Percentiles rank a stretch among this genome's conserved stretches.
Conservation (phyloP, 2,888 invertebrate genomes). For the Sycophila texana region DNA sequence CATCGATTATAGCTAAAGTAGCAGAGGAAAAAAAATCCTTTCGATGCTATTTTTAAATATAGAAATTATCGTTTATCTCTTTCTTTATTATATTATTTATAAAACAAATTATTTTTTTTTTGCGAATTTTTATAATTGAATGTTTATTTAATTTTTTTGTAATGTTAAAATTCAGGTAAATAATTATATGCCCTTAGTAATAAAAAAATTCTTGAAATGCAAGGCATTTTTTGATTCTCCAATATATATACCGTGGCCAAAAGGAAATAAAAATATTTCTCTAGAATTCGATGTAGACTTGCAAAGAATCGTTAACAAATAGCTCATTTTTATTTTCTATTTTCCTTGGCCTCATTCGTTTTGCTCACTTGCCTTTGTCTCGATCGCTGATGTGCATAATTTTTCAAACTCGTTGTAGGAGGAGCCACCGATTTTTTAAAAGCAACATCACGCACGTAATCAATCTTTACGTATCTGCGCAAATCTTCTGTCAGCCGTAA, state of each 20-base stretch:
- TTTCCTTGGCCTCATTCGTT: conserved; percentile 38
- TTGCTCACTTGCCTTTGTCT: conserved; percentile 31
- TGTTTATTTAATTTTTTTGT: too few relatives aligned
- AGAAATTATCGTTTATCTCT: background rate
- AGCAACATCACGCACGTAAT: background rate
- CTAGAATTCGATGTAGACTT: too few relatives aligned
- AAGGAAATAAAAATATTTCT: too few relatives aligned
- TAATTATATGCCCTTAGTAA: too few relatives aligned
- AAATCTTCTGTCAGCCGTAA: conserved; percentile 31
- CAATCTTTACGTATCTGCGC: conserved; percentile 26
- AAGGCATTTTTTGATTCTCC: too few relatives aligned
- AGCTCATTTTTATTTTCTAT: conserved; percentile 7
- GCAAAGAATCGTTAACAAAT: too few relatives aligned
- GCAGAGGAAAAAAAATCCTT: too few relatives aligned
- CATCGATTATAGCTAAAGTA: conserved; percentile 10
- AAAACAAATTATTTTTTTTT: background rate
- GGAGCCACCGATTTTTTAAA: conserved; percentile 29
- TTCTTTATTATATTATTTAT: background rate
- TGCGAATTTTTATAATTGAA: too few relatives aligned
- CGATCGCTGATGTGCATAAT: conserved; percentile 28
- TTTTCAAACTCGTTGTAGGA: conserved; percentile 37
- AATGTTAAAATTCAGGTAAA: too few relatives aligned
- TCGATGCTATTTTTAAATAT: too few relatives aligned
- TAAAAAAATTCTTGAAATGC: too few relatives aligned
- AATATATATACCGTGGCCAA: too few relatives aligned